These are phyloP conservation scores for Parus major DNA, from an alignment of 2,113 vertebrate species.

Conservation along the genomic window DNA sequence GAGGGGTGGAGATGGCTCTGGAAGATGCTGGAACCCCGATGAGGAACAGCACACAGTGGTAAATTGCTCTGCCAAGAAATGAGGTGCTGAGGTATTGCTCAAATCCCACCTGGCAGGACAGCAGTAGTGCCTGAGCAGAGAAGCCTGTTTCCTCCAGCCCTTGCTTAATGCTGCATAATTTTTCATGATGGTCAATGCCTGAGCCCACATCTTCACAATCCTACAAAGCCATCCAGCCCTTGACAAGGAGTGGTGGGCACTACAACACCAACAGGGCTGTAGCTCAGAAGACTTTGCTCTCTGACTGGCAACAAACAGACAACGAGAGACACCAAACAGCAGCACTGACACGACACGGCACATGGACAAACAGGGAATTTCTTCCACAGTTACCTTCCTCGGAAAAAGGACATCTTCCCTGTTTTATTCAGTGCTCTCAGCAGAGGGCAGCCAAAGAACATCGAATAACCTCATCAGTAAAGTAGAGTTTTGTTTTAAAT, in stretches of 20 bases:
- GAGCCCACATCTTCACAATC: not conserved
- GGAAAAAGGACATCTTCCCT: not conserved
- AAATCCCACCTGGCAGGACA: not conserved
- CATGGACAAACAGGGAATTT: not conserved
- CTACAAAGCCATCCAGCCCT: not conserved
- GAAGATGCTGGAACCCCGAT: accelerated
- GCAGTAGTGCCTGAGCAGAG: not conserved
- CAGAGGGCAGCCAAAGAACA: conserved; percentile 75
- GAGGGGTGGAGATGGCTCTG: not conserved
- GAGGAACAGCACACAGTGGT: accelerated
- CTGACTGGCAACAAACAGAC: not conserved
- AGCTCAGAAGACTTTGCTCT: not conserved
- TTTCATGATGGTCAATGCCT: not conserved
- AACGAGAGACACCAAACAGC: not conserved
- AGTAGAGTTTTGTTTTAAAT: conserved; percentile 39
- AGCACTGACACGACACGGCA: not conserved
- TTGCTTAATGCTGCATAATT: not conserved
- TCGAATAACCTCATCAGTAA: not conserved
- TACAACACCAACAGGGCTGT: not conserved
- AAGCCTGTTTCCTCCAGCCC: not conserved
- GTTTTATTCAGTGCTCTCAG: conserved; percentile 50
- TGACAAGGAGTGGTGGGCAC: not conserved
- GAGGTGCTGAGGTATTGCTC: not conserved
- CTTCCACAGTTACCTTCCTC: not conserved
- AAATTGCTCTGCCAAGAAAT: not conserved